Evolutionary conservation across 2,113 vertebrate genomes (phyloP), one percentile per base, ranked within the genome.

Genomic region (Zosterops borbonicus): DNA sequence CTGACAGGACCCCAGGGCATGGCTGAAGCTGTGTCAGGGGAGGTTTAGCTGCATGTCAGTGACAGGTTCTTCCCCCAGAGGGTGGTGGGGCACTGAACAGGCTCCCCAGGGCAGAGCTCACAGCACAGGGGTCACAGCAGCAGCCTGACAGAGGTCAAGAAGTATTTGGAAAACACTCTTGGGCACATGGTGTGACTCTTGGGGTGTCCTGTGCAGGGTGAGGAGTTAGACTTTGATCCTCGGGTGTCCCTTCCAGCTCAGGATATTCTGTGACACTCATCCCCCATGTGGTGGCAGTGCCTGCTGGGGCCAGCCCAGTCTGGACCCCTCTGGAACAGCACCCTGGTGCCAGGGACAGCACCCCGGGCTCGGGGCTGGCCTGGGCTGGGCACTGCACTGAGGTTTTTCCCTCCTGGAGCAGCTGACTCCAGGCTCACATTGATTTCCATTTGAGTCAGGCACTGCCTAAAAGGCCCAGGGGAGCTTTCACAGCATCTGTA

Each of bases 401-500:
- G 82, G 2, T 84, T 83, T 89, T 52, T 53, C 56, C 46, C 91
- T 84, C 82, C 3, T 35, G 12, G 76, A 92, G 79, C 15, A 37
- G 55, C 39, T 87, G 84, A 77, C 68, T 95, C 63, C 37, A 68
- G 88, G 59, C 90, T 92, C 0, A 0, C 52, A 93, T 96, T 73
- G 95, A 97, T 97, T 96, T 96, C 83, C 70, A 49, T 91, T 95
- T 92, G 82, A 96, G 86, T 85, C 94, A 89, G 76, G 89, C 77
- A 33, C 90, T 87, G 82, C 62, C 76, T 87, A 77, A 96, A 92
- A 93, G 83, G 74, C 95, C 92, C 90, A 24, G 75, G 96, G 96
- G 94, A 96, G 87, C 52, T 80, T 65, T 73, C 77, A 78, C 80
- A 83, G 87, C 91, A 80, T 84, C 85, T 95, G 90, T 49, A 90